Evolutionary conservation across 1,140 invertebrate genomes (phyloP).

Genomic region (Neuroterus valhalla): DNA sequence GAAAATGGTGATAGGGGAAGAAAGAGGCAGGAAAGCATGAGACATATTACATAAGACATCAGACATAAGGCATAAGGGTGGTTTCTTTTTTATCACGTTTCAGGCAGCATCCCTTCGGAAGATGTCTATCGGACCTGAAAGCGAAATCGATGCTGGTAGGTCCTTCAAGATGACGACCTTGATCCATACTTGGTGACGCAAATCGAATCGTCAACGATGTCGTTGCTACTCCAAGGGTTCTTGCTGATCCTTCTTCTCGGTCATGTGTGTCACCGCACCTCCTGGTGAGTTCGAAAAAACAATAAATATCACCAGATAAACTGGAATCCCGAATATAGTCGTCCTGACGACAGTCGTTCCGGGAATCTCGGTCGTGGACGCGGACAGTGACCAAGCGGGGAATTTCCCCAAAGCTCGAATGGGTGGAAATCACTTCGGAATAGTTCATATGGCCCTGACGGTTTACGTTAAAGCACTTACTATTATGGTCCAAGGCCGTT

Average conservation of each 20-base stretch:
- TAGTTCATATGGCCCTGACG: no score
- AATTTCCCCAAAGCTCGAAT: no score
- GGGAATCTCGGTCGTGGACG: no score
- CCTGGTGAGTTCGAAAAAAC: conserved; percentile 59
- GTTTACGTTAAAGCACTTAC: no score
- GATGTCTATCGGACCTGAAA: conserved; percentile 59
- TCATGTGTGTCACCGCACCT: conserved; percentile 59
- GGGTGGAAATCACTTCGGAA: no score
- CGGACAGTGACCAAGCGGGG: no score
- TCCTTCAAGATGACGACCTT: conserved; percentile 66
- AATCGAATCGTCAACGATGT: conserved; percentile 60
- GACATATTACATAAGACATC: no score
- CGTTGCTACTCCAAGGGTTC: conserved; percentile 57
- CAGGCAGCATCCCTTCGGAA: conserved; percentile 51
- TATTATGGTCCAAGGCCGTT: no score
- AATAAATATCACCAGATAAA: neutral
- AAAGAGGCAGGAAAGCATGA: no score
- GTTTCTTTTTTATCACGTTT: conserved; percentile 43
- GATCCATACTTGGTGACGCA: conserved; percentile 64
- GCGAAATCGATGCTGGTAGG: conserved; percentile 48
- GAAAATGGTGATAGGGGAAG: no score
- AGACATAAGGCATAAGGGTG: conserved; percentile 17
- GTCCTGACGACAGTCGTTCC: no score
- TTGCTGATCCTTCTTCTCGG: conserved; percentile 60
- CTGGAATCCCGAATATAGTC: no score